Conservation (phyloP, 1,140 invertebrate species). For the Cyrtorhinus lividipennis region DNA sequence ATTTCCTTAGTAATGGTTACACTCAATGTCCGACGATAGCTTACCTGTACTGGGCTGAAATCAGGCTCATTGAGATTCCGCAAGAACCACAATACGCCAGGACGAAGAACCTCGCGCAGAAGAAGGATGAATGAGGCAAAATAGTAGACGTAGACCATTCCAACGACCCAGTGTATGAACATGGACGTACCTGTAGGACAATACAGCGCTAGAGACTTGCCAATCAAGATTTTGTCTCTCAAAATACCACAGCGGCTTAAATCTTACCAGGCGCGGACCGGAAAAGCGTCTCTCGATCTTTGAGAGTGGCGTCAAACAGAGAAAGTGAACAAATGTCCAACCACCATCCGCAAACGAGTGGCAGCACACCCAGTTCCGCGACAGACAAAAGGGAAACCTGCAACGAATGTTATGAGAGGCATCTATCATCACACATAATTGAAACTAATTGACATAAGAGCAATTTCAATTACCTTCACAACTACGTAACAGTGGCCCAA, state of each 20-base stretch:
- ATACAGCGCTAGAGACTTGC: no score
- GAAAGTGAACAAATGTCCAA: slow-evolving; percentile 93
- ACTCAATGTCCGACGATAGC: slow-evolving; percentile 9
- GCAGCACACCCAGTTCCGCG: slow-evolving; percentile 91
- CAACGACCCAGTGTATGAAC: slow-evolving; percentile 98
- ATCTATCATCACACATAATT: no score
- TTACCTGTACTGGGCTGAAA: slow-evolving; percentile 91
- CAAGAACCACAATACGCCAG: slow-evolving; percentile 92
- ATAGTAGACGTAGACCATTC: slow-evolving; percentile 99
- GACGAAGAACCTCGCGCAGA: slow-evolving; percentile 81
- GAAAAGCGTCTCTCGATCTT: slow-evolving; percentile 76
- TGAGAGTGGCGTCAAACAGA: slow-evolving; percentile 83
- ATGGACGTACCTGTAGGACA: slow-evolving; percentile 89
- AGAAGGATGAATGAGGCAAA: slow-evolving; percentile 95
- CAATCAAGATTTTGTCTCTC: no score
- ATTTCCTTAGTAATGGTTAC: background rate
- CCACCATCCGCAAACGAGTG: slow-evolving; percentile 97
- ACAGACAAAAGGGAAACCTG: slow-evolving; percentile 68
- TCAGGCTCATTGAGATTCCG: slow-evolving; percentile 97
- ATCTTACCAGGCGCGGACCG: slow-evolving; percentile 40
- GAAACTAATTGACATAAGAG: background rate
- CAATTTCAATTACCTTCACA: slow-evolving; percentile 57
- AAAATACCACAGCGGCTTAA: no score
- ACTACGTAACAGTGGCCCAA: slow-evolving; percentile 92
- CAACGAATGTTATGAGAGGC: no score